phyloP scores from a whole-genome alignment of 1,140 invertebrate genomes.

The Drosophila chauvacae region DNA sequence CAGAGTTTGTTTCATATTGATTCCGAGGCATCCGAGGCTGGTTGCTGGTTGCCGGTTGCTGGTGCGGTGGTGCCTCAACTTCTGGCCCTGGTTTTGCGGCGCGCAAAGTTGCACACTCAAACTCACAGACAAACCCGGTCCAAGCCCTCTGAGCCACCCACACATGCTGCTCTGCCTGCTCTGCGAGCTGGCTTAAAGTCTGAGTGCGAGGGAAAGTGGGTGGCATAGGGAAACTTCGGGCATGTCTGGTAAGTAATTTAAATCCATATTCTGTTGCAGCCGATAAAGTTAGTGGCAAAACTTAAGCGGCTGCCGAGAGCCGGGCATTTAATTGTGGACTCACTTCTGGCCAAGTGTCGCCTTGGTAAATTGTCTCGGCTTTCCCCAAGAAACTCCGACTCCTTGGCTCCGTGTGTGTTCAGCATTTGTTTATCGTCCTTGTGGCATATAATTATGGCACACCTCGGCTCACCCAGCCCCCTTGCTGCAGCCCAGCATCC shows the following conservation, averaged over 20 bases:
- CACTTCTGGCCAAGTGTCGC: slow-evolving; percentile 45
- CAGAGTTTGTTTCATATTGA: slow-evolving; percentile 72
- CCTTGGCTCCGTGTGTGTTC: slow-evolving; percentile 16
- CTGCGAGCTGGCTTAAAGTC: slow-evolving; percentile 30
- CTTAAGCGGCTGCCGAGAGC: slow-evolving; percentile 62
- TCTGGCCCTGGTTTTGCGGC: slow-evolving; percentile 63
- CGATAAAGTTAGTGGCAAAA: slow-evolving; percentile 71
- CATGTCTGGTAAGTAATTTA: slow-evolving; percentile 68
- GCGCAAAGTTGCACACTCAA: slow-evolving; percentile 46
- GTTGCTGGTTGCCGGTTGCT: neutral
- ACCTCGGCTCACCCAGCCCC: slow-evolving; percentile 5
- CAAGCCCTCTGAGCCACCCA: neutral
- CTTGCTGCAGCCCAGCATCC: slow-evolving; percentile 23
- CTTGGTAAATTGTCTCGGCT: slow-evolving; percentile 76
- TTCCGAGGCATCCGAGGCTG: slow-evolving; percentile 39
- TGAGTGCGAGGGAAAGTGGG: slow-evolving; percentile 26
- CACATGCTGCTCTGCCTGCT: slow-evolving; percentile 6
- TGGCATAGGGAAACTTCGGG: slow-evolving; percentile 13
- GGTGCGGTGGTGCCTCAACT: slow-evolving; percentile 52
- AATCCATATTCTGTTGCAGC: slow-evolving; percentile 64
- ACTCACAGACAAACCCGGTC: neutral
- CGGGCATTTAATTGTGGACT: slow-evolving; percentile 70
- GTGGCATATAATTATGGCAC: slow-evolving; percentile 63
- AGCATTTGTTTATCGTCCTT: slow-evolving; percentile 65
- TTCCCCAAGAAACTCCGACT: slow-evolving; percentile 39